phyloP scores from a whole-genome alignment of 2,113 vertebrate genomes.

The Edolisoma coerulescens region DNA sequence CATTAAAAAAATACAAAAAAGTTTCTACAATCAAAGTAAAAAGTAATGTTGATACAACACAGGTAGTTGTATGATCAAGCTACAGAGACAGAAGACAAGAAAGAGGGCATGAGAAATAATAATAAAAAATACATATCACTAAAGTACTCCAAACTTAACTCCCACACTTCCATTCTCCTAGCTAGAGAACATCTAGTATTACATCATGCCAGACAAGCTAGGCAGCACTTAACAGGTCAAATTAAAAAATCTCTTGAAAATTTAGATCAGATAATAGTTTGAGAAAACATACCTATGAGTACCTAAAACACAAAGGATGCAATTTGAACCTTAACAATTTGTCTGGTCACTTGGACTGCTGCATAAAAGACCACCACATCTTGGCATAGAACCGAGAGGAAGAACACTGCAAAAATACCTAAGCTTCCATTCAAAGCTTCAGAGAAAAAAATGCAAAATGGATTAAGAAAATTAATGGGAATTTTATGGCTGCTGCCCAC shows the following conservation, averaged over 20 bases:
- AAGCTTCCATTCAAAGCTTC: constrained; percentile 40
- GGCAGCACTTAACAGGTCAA: background rate
- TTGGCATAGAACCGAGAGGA: background rate
- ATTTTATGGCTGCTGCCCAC: constrained; percentile 62
- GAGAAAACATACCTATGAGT: background rate
- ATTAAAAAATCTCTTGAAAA: background rate
- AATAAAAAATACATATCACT: background rate
- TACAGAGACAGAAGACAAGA: background rate
- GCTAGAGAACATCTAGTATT: background rate
- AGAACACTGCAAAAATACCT: constrained; percentile 23
- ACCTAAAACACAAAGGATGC: background rate
- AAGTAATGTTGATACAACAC: background rate
- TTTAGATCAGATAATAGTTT: background rate
- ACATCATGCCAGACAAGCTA: background rate
- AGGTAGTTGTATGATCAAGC: background rate
- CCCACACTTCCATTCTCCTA: background rate
- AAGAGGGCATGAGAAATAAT: background rate
- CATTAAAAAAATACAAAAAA: background rate
- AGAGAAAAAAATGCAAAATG: constrained; percentile 56
- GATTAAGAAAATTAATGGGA: constrained; percentile 68
- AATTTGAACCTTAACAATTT: background rate
- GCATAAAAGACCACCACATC: background rate
- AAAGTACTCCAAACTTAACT: background rate
- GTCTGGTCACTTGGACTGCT: background rate
- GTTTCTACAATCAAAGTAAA: background rate